Percentiles rank a stretch among this genome's conserved stretches.
These are phyloP conservation scores for Crenichthys baileyi DNA, from an alignment of 2,797 vertebrate genomes.

Conservation along the genomic window DNA sequence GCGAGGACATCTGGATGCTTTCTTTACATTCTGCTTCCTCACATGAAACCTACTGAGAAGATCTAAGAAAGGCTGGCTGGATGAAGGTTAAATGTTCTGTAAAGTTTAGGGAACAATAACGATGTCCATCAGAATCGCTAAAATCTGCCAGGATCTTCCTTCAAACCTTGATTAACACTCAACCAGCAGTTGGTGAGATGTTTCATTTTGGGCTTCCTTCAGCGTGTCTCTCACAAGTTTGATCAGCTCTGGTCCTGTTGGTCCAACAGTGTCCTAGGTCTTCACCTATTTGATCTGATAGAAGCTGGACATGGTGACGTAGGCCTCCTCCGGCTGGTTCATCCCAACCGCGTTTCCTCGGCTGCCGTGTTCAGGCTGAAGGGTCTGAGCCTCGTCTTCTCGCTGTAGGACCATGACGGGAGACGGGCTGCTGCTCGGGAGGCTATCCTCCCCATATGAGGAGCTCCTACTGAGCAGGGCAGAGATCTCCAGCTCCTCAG, in stretches of 20 bases:
- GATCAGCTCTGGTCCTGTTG: neutral
- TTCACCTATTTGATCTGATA: conserved; percentile 68
- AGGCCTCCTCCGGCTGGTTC: conserved; percentile 70
- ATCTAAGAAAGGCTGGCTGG: too few species aligned
- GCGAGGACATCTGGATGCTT: too few species aligned
- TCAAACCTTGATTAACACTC: too few species aligned
- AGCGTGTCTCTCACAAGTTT: neutral
- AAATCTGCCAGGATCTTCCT: neutral
- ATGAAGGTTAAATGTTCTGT: too few species aligned
- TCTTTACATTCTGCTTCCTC: too few species aligned
- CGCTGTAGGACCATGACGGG: neutral
- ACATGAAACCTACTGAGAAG: too few species aligned
- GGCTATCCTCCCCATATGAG: conserved; percentile 32
- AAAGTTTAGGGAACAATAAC: too few species aligned
- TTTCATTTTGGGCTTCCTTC: neutral
- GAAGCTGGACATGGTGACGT: conserved; percentile 85
- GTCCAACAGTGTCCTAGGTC: neutral
- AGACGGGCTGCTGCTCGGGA: conserved; percentile 15
- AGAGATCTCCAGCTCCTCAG: conserved; percentile 60
- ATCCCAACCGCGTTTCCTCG: conserved; percentile 5
- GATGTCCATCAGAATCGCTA: too few species aligned
- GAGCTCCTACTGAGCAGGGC: conserved; percentile 53
- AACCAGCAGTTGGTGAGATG: neutral
- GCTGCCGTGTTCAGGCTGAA: neutral
- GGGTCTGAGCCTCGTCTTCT: neutral